Base-by-base conservation (phyloP, 2,797 vertebrate genomes). In the Lateolabrax maculatus region DNA sequence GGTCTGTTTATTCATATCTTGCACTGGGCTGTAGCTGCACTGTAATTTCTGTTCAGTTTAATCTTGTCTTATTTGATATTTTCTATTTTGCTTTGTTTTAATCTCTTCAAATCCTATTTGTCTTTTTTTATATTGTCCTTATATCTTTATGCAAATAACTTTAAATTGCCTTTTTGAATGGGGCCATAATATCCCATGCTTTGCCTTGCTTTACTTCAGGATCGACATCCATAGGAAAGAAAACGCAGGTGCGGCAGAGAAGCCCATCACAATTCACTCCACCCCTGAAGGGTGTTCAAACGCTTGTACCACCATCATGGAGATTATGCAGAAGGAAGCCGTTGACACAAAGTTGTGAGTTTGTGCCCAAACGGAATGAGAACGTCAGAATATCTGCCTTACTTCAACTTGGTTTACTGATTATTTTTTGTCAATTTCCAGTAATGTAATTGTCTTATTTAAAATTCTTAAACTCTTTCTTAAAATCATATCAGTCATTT, bases 251-350 rank as follows among this genome's bases (percentile, higher is more conserved):
- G 98, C 98, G 25, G 97, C 98, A 29, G 98, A 99, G 93, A 99
- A 99, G 93, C 98, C 98, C 37, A 99, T 99, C 90, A 99, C 98
- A 0, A 98, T 99, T 81, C 98, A 99, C 90, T 99, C 98, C 53
- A 99, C 98, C 57, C 97, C 98, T 23, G 98, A 99, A 84, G 98
- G 98, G 53, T 99, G 98, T 85, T 98, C 97, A 43, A 96, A 94
- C 0, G 98, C 98, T 88, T 99, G 98, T 90, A 97, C 95, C 85
- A 98, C 96, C 87, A 99, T 99, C 93, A 97, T 99, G 97, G 98
- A 99, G 91, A 99, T 99, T 93, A 99, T 99, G 98, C 97, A 98
- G 93, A 99, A 99, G 89, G 98, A 99, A 94, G 98, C 98, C 39
- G 91, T 97, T 55, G 98, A 99, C 94, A 99, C 97, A 43, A 99